Percentiles rank a stretch among this genome's conserved stretches.
Evolutionary conservation across 2,888 invertebrate genomes (phyloP).

Genomic region (Diachrysia chrysitis): DNA sequence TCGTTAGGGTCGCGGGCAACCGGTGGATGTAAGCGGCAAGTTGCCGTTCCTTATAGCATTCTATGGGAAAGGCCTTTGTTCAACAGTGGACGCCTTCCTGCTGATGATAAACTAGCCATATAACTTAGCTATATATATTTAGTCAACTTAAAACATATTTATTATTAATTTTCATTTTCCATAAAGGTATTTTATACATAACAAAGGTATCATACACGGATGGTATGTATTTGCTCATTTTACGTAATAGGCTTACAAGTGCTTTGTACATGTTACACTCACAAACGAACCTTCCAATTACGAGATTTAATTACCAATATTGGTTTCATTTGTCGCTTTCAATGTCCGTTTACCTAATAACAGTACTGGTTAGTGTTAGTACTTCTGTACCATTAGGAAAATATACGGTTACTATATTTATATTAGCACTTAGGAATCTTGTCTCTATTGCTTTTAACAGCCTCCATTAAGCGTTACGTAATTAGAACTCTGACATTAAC

Average conservation of each 20-base stretch:
- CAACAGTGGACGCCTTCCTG: too few relatives aligned
- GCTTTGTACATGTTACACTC: neutral
- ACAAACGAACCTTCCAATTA: constrained; percentile 24
- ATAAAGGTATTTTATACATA: neutral
- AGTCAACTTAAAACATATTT: too few relatives aligned
- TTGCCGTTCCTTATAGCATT: too few relatives aligned
- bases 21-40: too few relatives aligned
- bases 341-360: neutral
- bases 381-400: constrained; percentile 6
- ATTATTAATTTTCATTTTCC: too few relatives aligned
- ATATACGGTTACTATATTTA: neutral
- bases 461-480: constrained; percentile 4
- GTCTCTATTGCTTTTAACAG: neutral
- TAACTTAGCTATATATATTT: too few relatives aligned
- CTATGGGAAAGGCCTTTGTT: too few relatives aligned
- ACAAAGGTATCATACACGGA: neutral
- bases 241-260: constrained; percentile 5
- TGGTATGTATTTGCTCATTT: neutral
- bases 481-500: constrained; percentile 14
- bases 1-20: too few relatives aligned
- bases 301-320: constrained; percentile 24
- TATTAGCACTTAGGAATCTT: neutral
- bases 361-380: constrained; percentile 5
- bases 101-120: too few relatives aligned
- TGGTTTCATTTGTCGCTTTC: constrained; percentile 25